Evolutionary conservation across 2,888 invertebrate species (phyloP), one percentile per base, ranked within the genome.

Genomic region (Saturnia japonica): DNA sequence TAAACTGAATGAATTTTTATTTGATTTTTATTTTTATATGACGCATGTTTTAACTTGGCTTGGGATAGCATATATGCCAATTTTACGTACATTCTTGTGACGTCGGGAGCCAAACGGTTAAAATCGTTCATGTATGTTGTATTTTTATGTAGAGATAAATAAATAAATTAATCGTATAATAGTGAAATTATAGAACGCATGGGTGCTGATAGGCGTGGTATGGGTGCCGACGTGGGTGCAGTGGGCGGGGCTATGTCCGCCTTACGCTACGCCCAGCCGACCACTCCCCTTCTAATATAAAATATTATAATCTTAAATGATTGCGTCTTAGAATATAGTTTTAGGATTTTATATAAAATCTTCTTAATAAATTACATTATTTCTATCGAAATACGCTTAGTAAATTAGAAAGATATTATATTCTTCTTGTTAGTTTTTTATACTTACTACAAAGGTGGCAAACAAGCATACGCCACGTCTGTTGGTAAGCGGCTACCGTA

Each of bases 151-250:
- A 54, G 11, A 54, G 54, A 22, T 54, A 60, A 60, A 11, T 60
- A 4, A 60, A 25, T 60, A 28, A 25, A 57, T 25, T 57, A 1
- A 19, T 51, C n/a, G n/a, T n/a, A n/a, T 51, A 60, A 60, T 14
- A 60, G 57, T 60, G 57, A 28, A 12, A 12, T 12, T 25, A 28
- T 25, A 57, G 12, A 57, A 57, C 12, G 57, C 57, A 60, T 76
- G 72, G 74, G 72, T 67, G 74, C 69, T 54, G 54, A 74, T 84
- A 82, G 84, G 86, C 80, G 82, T 80, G 74, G 73, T 73, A 77
- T 91, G 88, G 92, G 91, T 90, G 92, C 90, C 78, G 79, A 76
- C 81, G 85, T 90, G 91, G 91, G 91, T 91, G 91, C 91, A 74
- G 71, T 69, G 82, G 90, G 88, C 86, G 88, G 85, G 84, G 78